phyloP scores from a whole-genome alignment of 2,888 invertebrate species.

The Pherbina coryleti region DNA sequence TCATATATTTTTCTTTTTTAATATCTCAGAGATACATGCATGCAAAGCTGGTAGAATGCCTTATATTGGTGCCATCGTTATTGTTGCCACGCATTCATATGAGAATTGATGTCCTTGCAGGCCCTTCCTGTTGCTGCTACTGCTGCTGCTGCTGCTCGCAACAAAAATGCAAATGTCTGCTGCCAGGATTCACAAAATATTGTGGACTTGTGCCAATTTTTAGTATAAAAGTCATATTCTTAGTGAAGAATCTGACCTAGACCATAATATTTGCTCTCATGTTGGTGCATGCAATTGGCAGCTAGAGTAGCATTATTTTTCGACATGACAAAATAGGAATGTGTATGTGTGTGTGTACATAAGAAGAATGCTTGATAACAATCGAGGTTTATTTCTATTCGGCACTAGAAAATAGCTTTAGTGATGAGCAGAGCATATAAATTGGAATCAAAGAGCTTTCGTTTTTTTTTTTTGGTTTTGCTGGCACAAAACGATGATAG shows the following conservation, averaged over 20 bases:
- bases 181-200: conserved; percentile 4
- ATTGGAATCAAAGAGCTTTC: too few relatives aligned
- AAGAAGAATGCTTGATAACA: too few relatives aligned
- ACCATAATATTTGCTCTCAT: conserved; percentile 9
- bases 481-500: too few relatives aligned
- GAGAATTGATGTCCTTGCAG: background rate
- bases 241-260: background rate
- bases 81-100: conserved; percentile 12
- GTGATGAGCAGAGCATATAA: too few relatives aligned
- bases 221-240: conserved; percentile 11
- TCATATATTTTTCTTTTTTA: too few relatives aligned
- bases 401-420: too few relatives aligned
- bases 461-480: too few relatives aligned
- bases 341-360: too few relatives aligned
- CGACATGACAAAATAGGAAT: too few relatives aligned
- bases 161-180: conserved; percentile 9
- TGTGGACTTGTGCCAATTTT: conserved; percentile 20
- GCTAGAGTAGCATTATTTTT: background rate
- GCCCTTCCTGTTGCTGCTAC: background rate
- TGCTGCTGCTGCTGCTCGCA: background rate
- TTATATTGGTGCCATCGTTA: background rate
- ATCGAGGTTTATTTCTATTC: too few relatives aligned
- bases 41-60: background rate
- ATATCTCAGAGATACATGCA: background rate
- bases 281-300: conserved; percentile 11